Conservation (phyloP, 2,888 invertebrate genomes). For the Netelia fuscicornis region DNA sequence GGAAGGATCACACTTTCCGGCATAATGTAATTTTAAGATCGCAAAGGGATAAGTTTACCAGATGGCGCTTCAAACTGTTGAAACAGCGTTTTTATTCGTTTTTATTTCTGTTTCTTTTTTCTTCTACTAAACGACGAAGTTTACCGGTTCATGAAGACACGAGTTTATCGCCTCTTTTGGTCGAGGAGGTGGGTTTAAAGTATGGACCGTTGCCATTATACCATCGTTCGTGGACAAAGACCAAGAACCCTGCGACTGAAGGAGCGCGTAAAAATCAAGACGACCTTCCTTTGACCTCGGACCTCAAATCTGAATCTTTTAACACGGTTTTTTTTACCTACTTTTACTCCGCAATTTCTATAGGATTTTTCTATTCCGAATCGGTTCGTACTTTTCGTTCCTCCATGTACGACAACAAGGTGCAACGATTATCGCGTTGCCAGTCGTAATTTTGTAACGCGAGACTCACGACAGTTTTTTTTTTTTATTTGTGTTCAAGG, state of each 20-base stretch:
- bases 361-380: too few species aligned
- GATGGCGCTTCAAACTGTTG: constrained; percentile 30
- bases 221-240: too few species aligned
- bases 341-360: too few species aligned
- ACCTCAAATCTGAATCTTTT: too few species aligned
- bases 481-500: constrained; percentile 76
- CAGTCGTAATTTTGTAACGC: constrained; percentile 68
- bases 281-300: too few species aligned
- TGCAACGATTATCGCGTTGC: neutral
- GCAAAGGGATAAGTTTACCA: constrained; percentile 9
- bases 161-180: too few species aligned
- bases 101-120: constrained; percentile 9
- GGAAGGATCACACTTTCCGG: constrained; percentile 33
- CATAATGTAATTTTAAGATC: constrained; percentile 41
- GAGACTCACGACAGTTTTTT: constrained; percentile 75
- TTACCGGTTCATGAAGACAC: neutral
- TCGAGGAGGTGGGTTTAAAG: too few species aligned
- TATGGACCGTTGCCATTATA: too few species aligned
- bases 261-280: too few species aligned
- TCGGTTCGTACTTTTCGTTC: too few species aligned
- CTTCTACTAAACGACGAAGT: constrained; percentile 20
- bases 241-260: too few species aligned
- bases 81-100: neutral
- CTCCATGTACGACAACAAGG: neutral
- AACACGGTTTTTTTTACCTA: too few species aligned